Evolutionary conservation across 2,797 vertebrate species (phyloP).

Genomic region (Spondyliosoma cantharus): DNA sequence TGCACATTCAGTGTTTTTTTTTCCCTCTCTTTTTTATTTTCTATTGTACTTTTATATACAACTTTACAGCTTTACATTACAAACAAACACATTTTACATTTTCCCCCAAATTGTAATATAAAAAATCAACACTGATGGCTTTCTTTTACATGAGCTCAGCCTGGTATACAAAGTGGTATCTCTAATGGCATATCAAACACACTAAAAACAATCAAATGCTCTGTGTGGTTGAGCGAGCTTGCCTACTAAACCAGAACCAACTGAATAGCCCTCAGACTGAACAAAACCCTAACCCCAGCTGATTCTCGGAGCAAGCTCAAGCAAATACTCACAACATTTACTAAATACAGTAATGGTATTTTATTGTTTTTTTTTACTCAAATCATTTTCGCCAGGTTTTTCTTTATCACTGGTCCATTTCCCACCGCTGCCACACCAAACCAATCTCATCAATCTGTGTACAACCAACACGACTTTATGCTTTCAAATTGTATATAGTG

Average conservation of each 20-base stretch:
- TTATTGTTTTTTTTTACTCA: slow-evolving; percentile 1
- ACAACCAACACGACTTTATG: no score
- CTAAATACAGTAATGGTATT: slow-evolving; percentile 53
- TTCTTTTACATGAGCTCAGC: slow-evolving; percentile 49
- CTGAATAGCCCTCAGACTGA: slow-evolving; percentile 50
- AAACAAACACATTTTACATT: slow-evolving; percentile 50
- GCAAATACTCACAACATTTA: slow-evolving; percentile 61
- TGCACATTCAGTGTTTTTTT: slow-evolving; percentile 32
- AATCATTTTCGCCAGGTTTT: slow-evolving; percentile 39
- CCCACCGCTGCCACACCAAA: slow-evolving; percentile 1
- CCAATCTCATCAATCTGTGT: no score
- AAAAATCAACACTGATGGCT: slow-evolving; percentile 67
- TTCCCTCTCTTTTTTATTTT: not conserved
- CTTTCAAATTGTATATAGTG: no score
- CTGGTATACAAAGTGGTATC: slow-evolving; percentile 35
- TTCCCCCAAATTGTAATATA: slow-evolving; percentile 47
- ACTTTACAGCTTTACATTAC: slow-evolving; percentile 66
- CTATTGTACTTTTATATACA: slow-evolving; percentile 67
- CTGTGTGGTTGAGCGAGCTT: slow-evolving; percentile 47
- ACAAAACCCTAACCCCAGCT: slow-evolving; percentile 32
- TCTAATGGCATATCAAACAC: slow-evolving; percentile 49
- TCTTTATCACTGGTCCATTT: slow-evolving; percentile 59
- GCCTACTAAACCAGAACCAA: slow-evolving; percentile 32
- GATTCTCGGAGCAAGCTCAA: slow-evolving; percentile 51
- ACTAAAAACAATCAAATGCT: slow-evolving; percentile 61